Evolutionary conservation across 2,888 invertebrate genomes (phyloP).

Genomic region (Lordiphosa fenestrarum): DNA sequence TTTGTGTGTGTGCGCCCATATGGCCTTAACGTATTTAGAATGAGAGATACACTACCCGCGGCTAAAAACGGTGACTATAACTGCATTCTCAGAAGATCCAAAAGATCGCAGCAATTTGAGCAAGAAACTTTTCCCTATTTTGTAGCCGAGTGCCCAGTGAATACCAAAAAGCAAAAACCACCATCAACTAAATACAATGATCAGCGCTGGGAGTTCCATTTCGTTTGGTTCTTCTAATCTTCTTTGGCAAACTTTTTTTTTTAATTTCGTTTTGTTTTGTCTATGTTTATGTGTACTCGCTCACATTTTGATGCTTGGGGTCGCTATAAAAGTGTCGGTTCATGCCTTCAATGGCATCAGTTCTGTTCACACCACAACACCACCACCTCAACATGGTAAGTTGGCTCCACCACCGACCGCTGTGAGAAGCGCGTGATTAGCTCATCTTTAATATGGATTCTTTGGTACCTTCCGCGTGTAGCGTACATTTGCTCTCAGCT

Average conservation of each 20-base stretch:
- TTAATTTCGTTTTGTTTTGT: slow-evolving; percentile 8
- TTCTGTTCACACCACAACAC: slow-evolving; percentile 25
- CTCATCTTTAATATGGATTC: neutral
- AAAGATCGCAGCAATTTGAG: no score
- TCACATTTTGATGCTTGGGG: slow-evolving; percentile 44
- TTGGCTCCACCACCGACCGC: neutral
- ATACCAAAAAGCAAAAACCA: neutral
- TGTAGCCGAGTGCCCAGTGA: slow-evolving; percentile 22
- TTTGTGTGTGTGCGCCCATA: no score
- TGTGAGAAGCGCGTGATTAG: neutral
- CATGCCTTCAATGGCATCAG: slow-evolving; percentile 49
- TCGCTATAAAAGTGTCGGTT: slow-evolving; percentile 57
- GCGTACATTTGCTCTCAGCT: slow-evolving; percentile 39
- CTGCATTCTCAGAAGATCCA: no score
- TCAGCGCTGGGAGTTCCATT: slow-evolving; percentile 14
- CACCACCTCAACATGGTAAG: slow-evolving; percentile 53
- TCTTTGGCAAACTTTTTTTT: slow-evolving; percentile 19
- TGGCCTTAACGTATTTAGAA: no score
- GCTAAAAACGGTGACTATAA: no score
- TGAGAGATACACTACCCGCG: no score
- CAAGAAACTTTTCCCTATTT: no score
- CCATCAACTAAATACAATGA: slow-evolving; percentile 17
- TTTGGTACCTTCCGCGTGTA: slow-evolving; percentile 6
- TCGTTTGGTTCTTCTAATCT: slow-evolving; percentile 24
- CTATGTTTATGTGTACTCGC: slow-evolving; percentile 25